phyloP scores from a whole-genome alignment of 2,888 invertebrate species.

The Pterostichus madidus region DNA sequence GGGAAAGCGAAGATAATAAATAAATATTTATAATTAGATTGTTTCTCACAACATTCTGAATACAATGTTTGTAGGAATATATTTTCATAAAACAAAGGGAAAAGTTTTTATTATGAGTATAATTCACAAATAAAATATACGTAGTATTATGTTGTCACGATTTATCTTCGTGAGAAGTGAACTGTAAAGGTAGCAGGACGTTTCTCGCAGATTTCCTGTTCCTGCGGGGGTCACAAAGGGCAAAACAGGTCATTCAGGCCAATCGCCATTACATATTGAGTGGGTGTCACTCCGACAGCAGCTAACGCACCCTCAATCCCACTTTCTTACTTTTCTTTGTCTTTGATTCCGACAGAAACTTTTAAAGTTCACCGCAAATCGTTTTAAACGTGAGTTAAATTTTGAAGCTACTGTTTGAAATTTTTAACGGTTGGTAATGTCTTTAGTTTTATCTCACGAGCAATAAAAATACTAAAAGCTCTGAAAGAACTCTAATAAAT shows the following conservation, averaged over 20 bases:
- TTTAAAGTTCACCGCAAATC: conserved; percentile 60
- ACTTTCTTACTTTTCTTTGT: conserved; percentile 33
- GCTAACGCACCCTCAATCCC: conserved; percentile 33
- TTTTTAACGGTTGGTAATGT: conserved; percentile 17
- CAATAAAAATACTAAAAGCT: conserved; percentile 11
- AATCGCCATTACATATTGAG: conserved; percentile 66
- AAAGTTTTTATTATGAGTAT: conserved; percentile 11
- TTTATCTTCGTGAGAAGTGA: conserved; percentile 28
- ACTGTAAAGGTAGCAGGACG: conserved; percentile 24
- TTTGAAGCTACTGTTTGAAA: conserved; percentile 32
- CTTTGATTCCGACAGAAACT: conserved; percentile 48
- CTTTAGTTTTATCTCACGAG: conserved; percentile 8
- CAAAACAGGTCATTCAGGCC: conserved; percentile 45
- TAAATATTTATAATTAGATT: too few relatives aligned
- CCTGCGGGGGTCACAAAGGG: conserved; percentile 1
- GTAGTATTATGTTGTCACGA: conserved; percentile 11
- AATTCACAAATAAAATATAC: conserved; percentile 16
- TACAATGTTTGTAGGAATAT: too few relatives aligned
- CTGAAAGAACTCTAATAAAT: conserved; percentile 19
- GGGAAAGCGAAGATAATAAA: too few relatives aligned
- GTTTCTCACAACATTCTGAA: too few relatives aligned
- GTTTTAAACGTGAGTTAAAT: conserved; percentile 56
- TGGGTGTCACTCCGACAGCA: conserved; percentile 53
- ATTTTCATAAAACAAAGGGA: too few relatives aligned
- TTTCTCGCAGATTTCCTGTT: conserved; percentile 8